Conservation (phyloP, 1,140 invertebrate genomes). For the Diplogasteroides magnus region DNA sequence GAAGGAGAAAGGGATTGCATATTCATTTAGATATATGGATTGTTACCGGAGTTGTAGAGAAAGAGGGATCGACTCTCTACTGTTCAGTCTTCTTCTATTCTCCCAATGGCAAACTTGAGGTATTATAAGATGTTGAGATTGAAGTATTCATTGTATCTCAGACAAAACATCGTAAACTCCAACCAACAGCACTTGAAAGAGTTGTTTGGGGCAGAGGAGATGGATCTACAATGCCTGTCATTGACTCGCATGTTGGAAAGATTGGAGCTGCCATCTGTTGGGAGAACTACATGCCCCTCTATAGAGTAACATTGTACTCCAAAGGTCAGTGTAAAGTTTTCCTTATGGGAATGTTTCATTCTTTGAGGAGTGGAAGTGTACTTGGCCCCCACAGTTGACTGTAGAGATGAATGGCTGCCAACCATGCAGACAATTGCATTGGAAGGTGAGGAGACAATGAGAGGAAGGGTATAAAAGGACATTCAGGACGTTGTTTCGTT, state of each 20-base stretch:
- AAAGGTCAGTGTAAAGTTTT: conserved; percentile 27
- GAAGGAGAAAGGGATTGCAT: too few relatives aligned
- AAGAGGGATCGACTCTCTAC: conserved; percentile 43
- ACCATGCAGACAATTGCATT: conserved; percentile 44
- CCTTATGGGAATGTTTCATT: neutral
- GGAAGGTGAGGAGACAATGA: conserved; percentile 26
- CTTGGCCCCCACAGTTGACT: conserved; percentile 46
- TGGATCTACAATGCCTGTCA: conserved; percentile 47
- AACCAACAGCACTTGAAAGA: conserved; percentile 49
- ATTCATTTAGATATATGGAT: conserved; percentile 19
- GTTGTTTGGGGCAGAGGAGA: conserved; percentile 53
- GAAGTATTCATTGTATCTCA: too few relatives aligned
- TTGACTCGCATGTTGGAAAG: conserved; percentile 43
- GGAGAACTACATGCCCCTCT: conserved; percentile 55
- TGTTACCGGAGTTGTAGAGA: conserved; percentile 44
- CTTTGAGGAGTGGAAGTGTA: conserved; percentile 41
- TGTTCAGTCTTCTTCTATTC: conserved; percentile 42
- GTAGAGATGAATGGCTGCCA: conserved; percentile 44
- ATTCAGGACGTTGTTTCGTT: conserved; percentile 36
- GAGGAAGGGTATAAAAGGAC: too few relatives aligned
- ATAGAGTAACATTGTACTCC: conserved; percentile 35
- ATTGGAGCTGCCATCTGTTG: conserved; percentile 53
- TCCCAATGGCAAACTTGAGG: conserved; percentile 11
- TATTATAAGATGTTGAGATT: too few relatives aligned
- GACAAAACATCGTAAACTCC: conserved; percentile 46